Conservation (phyloP, 1,140 invertebrate genomes). For the Calephelis nemesis region DNA sequence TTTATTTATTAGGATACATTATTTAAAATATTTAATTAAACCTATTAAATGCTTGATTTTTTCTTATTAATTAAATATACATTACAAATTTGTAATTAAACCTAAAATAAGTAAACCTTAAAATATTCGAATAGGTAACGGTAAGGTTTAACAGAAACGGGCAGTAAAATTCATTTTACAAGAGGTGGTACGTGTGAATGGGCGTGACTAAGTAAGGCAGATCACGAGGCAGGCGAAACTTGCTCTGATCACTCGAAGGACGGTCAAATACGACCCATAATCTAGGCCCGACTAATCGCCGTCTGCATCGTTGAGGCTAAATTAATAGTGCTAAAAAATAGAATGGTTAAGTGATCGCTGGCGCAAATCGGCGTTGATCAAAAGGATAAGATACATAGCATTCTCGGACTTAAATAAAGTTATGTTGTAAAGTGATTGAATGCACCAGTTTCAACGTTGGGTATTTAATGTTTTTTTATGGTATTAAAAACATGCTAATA, state of each 20-base stretch:
- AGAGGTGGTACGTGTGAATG: slow-evolving; percentile 55
- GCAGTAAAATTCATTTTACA: slow-evolving; percentile 29
- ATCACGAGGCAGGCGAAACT: slow-evolving; percentile 50
- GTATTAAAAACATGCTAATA: too few species aligned
- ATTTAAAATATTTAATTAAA: too few species aligned
- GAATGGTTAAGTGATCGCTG: slow-evolving; percentile 14
- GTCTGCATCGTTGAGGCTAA: slow-evolving; percentile 24
- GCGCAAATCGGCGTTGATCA: slow-evolving; percentile 22
- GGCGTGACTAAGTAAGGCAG: slow-evolving; percentile 55
- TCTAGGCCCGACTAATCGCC: slow-evolving; percentile 30
- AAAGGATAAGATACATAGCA: slow-evolving; percentile 15
- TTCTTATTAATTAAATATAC: too few species aligned
- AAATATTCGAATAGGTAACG: not conserved
- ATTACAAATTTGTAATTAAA: too few species aligned
- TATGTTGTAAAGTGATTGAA: not conserved
- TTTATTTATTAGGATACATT: too few species aligned
- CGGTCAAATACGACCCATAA: slow-evolving; percentile 32
- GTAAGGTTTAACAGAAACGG: not conserved
- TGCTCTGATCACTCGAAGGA: slow-evolving; percentile 41
- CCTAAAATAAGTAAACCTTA: too few species aligned
- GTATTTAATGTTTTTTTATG: too few species aligned
- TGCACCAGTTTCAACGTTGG: not conserved
- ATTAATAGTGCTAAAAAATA: slow-evolving; percentile 24
- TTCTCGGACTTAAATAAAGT: slow-evolving; percentile 1
- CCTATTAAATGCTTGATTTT: too few species aligned